Base-by-base conservation (phyloP, 1,140 invertebrate genomes). In the Rhyzopertha dominica region DNA sequence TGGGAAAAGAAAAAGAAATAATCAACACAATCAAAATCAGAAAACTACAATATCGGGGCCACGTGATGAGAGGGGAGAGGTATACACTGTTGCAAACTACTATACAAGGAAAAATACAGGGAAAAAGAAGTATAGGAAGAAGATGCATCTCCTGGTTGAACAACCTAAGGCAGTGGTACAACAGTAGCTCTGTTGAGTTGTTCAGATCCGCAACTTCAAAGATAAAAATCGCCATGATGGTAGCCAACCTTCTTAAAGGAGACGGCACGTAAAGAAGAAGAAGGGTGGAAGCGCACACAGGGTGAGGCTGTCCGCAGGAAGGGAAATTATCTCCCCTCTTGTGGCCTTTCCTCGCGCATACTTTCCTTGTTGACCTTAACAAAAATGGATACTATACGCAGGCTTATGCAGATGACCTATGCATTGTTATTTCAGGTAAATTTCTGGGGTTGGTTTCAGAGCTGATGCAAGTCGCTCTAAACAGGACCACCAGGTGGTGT, bases 1-100 rank as follows among this genome's bases (percentile, higher is more conserved):
- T 47, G 45, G 29, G 34, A 36, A 47, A 47, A 19, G 5, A 47
- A 13, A 47, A 24, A 47, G 24, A 47, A 24, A 39, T 47, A 16
- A 30, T 32, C 12, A 48, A 36, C 23, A 40, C 30, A 26, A 26
- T 40, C 20, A 40, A 28, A 40, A 40, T 40, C 24, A 43, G 46
- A 42, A 42, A 47, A 25, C 20, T 47, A 19, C 38, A 31, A 24
- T 42, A 47, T 25, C 14, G 41, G 20, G 40, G 31, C 28, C 46
- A 48, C 13, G 4, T 48, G n/a, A 43, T 43, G 31, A 30, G 39
- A 32, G 30, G 17, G 23, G 37, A 48, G 22, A 14, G 29, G 3
- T 43, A 48, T 36, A 17, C 13, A 43, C 28, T 35, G 12, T 30
- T 43, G 10, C 29, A 20, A 23, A 9, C 30, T 13, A 49, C 37